Conservation (phyloP, 2,113 vertebrate genomes). For the Hippocampus abdominalis region DNA sequence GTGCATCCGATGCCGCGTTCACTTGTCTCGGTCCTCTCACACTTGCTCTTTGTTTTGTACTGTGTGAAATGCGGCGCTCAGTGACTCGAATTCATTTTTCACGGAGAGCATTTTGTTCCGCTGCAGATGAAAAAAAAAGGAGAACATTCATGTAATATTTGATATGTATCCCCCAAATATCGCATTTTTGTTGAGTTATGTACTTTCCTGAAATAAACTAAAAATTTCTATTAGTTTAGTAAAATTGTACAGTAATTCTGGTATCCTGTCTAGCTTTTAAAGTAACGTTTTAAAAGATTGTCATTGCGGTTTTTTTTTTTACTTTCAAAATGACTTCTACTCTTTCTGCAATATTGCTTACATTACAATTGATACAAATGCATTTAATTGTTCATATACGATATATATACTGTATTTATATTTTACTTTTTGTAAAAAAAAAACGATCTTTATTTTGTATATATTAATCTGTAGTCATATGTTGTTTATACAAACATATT, state of each 20-base stretch:
- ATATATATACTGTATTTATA: too few species aligned
- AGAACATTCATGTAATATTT: neutral
- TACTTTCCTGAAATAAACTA: neutral
- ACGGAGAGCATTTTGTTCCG: neutral
- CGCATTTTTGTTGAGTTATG: neutral
- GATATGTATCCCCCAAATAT: neutral
- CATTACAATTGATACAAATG: neutral
- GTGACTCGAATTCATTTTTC: neutral
- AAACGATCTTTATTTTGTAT: neutral
- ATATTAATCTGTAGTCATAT: neutral
- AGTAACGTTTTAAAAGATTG: neutral
- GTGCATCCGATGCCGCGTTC: constrained; percentile 42
- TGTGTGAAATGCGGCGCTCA: neutral
- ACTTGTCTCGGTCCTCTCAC: neutral
- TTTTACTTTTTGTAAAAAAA: neutral
- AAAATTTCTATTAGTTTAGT: neutral
- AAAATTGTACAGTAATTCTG: neutral
- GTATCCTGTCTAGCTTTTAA: neutral
- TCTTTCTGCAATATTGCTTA: neutral
- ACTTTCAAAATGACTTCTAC: neutral
- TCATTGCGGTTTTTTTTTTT: neutral
- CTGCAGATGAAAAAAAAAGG: neutral
- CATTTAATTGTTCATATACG: neutral
- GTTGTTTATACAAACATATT: neutral
- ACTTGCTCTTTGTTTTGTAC: neutral